Evolutionary conservation across 2,113 vertebrate species (phyloP).

Genomic region (Mungos mungo): DNA sequence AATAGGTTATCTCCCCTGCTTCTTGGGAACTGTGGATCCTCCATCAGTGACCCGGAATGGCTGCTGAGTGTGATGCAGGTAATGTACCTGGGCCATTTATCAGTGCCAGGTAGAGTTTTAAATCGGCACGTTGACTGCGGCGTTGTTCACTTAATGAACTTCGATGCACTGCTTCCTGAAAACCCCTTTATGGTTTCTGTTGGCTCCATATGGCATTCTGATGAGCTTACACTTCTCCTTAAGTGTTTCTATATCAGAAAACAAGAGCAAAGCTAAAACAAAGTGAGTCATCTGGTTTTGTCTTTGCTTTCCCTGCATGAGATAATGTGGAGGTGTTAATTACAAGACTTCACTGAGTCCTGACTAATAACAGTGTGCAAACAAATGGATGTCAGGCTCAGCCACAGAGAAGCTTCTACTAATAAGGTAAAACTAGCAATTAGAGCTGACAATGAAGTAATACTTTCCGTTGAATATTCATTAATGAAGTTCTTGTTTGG

Average conservation of each 20-base stretch:
- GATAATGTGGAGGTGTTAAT: constrained; percentile 91
- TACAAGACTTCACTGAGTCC: constrained; percentile 88
- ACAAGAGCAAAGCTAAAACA: constrained; percentile 88
- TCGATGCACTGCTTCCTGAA: constrained; percentile 70
- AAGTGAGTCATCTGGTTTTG: constrained; percentile 89
- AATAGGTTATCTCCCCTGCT: constrained; percentile 53
- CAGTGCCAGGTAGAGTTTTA: not conserved
- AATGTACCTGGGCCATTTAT: not conserved
- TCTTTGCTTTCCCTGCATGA: constrained; percentile 87
- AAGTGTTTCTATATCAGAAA: constrained; percentile 87
- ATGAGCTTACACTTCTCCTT: constrained; percentile 84
- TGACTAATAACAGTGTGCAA: constrained; percentile 91
- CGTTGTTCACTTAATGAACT: constrained; percentile 71
- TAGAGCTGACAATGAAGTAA: constrained; percentile 87
- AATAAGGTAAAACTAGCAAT: constrained; percentile 90
- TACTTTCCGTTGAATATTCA: constrained; percentile 87
- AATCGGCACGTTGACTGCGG: constrained; percentile 21
- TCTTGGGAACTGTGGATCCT: not conserved
- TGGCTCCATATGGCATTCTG: constrained; percentile 84
- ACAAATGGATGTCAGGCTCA: constrained; percentile 88
- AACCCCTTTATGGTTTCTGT: constrained; percentile 80
- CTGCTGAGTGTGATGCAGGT: not conserved
- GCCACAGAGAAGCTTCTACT: constrained; percentile 87
- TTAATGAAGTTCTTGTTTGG: constrained; percentile 85
- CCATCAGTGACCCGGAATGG: not conserved